Percentiles rank a stretch among this genome's conserved stretches.
Conservation (phyloP, 2,113 vertebrate genomes). For the Saiga tatarica region DNA sequence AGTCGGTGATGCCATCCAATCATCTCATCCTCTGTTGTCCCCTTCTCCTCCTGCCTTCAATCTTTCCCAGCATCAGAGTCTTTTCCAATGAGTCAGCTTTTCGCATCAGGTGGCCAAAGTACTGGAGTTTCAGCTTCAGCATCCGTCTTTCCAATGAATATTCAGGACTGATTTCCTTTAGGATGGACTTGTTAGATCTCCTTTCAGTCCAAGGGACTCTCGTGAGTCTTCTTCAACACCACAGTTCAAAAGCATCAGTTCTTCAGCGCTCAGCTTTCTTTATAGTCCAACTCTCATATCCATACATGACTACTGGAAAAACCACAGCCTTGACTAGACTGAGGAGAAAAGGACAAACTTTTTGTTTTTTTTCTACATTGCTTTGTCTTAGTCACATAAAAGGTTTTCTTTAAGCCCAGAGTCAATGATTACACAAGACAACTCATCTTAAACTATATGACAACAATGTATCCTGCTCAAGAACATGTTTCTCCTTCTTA, state of each 20-base stretch:
- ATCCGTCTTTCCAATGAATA: neutral
- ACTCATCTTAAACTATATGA: neutral
- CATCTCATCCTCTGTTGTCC: neutral
- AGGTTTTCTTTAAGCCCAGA: neutral
- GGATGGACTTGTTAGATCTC: neutral
- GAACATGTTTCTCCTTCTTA: neutral
- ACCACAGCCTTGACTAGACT: neutral
- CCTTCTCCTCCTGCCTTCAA: neutral
- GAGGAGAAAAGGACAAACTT: neutral
- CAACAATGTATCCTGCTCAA: neutral
- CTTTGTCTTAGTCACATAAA: neutral
- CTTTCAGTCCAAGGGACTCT: neutral
- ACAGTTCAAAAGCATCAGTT: neutral
- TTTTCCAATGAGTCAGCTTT: neutral
- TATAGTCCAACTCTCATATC: neutral
- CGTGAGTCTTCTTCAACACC: neutral
- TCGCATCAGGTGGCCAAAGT: neutral
- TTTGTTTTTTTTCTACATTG: neutral
- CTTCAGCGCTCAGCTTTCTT: neutral
- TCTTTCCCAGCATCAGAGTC: neutral
- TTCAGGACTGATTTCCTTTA: neutral
- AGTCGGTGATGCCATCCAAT: neutral
- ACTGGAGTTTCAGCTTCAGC: neutral
- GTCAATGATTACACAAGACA: neutral
- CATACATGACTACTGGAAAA: neutral